Percentiles rank a stretch among this genome's conserved stretches.
These are phyloP conservation scores for Xestobium rufovillosum DNA, from an alignment of 2,888 invertebrate genomes.

Conservation along the genomic window DNA sequence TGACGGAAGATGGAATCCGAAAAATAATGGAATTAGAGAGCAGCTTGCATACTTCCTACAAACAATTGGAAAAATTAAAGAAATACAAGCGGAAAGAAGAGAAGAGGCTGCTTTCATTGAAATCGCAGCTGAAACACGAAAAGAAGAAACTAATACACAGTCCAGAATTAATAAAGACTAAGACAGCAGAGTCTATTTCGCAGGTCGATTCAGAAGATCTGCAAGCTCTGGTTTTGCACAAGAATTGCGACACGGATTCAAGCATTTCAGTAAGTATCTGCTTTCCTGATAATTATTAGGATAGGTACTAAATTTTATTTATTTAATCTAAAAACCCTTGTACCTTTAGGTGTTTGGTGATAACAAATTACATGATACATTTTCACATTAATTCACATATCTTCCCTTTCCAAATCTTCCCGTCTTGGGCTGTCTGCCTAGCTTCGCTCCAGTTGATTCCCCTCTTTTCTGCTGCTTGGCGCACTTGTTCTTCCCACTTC, in stretches of 20 bases:
- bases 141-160: slow-evolving; percentile 37
- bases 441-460: too few species aligned
- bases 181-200: slow-evolving; percentile 17
- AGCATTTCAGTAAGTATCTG: not conserved
- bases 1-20: slow-evolving; percentile 54
- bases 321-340: too few species aligned
- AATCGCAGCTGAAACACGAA: slow-evolving; percentile 54
- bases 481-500: too few species aligned
- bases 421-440: too few species aligned
- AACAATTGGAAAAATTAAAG: slow-evolving; percentile 67
- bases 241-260: not conserved
- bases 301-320: too few species aligned
- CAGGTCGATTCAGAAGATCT: slow-evolving; percentile 20
- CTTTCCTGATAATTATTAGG: too few species aligned
- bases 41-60: slow-evolving; percentile 65
- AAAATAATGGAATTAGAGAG: slow-evolving; percentile 66
- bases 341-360: too few species aligned
- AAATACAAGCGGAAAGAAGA: slow-evolving; percentile 67
- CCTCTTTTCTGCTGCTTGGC: too few species aligned
- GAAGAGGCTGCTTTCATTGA: slow-evolving; percentile 60
- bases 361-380: too few species aligned
- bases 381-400: too few species aligned
- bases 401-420: too few species aligned
- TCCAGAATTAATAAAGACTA: slow-evolving; percentile 18
- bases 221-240: slow-evolving; percentile 16